Conservation (phyloP, 2,113 vertebrate species). For the Sclerurus mexicanus region DNA sequence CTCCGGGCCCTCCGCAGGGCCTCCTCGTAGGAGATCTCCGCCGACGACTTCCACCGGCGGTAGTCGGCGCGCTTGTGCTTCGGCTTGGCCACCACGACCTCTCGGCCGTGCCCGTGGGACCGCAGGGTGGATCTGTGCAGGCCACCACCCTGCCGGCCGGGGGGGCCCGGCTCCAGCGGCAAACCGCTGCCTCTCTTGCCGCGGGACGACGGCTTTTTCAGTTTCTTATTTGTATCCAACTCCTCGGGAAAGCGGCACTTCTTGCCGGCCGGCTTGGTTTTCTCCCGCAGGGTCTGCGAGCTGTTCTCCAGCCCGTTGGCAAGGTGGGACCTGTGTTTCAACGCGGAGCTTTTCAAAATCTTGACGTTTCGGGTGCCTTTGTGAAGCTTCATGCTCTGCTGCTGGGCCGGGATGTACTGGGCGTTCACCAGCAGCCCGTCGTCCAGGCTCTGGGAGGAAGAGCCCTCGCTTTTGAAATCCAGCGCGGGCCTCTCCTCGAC, state of each 20-base stretch:
- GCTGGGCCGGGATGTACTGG: constrained; percentile 73
- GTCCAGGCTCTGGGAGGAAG: constrained; percentile 82
- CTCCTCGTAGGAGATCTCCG: constrained; percentile 81
- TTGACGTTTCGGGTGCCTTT: constrained; percentile 76
- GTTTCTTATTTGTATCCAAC: constrained; percentile 73
- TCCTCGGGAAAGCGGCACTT: constrained; percentile 80
- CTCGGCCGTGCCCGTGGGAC: constrained; percentile 72
- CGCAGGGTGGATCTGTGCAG: constrained; percentile 24
- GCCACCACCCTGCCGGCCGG: constrained; percentile 57
- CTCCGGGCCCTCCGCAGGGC: constrained; percentile 76
- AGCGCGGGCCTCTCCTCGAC: constrained; percentile 61
- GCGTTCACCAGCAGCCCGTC: constrained; percentile 77
- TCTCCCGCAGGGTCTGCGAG: constrained; percentile 70
- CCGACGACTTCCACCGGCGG: constrained; percentile 77
- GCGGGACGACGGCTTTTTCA: constrained; percentile 73
- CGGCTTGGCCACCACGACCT: constrained; percentile 84
- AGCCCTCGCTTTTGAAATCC: constrained; percentile 80
- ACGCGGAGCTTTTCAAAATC: constrained; percentile 60
- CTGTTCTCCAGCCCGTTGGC: constrained; percentile 54
- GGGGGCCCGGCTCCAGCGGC: constrained; percentile 65
- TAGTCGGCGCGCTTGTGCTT: constrained; percentile 86
- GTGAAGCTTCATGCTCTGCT: constrained; percentile 68
- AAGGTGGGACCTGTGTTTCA: constrained; percentile 65
- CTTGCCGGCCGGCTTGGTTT: constrained; percentile 52
- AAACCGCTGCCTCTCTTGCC: constrained; percentile 65